Evolutionary conservation across 2,797 vertebrate species (phyloP), one percentile per base, ranked within the genome.

Genomic region (Takifugu ocellatus): DNA sequence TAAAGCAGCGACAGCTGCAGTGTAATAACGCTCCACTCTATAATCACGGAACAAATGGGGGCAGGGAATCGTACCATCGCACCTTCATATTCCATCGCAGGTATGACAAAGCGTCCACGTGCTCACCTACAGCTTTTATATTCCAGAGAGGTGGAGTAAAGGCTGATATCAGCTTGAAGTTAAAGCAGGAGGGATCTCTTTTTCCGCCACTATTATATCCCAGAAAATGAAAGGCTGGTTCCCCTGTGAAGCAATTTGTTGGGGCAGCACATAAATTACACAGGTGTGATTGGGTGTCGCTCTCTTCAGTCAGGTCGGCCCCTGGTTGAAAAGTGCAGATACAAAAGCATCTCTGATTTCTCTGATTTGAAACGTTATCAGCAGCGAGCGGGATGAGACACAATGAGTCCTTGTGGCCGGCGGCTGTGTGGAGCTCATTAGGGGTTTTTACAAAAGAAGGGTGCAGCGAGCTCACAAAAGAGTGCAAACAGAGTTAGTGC

Each of bases 181-280:
- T 55, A 49, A 50, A 63, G 55, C 51, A 52, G 17, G 33, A 51
- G 1, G 46, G 61, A 47, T 12, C 10, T 54, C 25, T 16, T 46
- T 82, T 80, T 77, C 77, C 10, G 26, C 1, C 48, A 68, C 67
- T 64, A 44, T 77, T 60, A 56, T 83, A 59, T 74, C 50, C 56
- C 58, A 51, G 54, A 61, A 66, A 75, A 69, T 39, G 27, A 63
- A 71, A 77, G 58, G 14, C 66, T 64, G 46, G 46, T 59, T 59
- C 86, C 88, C 88, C 54, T 49, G 83, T 86, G 86, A 85, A 72
- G 81, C 87, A 90, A 90, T 91, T 90, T 91, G 82, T 84, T 58
- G 68, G 77, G 72, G 72, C 72, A 81, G 66, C 75, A 86, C 84
- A 89, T 87, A 75, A 82, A 90, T 90, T 88, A 86, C 83, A 68